Evolutionary conservation across 92 coral and sea anemone genomes (phyloP).

Genomic region (Bergia sp.): DNA sequence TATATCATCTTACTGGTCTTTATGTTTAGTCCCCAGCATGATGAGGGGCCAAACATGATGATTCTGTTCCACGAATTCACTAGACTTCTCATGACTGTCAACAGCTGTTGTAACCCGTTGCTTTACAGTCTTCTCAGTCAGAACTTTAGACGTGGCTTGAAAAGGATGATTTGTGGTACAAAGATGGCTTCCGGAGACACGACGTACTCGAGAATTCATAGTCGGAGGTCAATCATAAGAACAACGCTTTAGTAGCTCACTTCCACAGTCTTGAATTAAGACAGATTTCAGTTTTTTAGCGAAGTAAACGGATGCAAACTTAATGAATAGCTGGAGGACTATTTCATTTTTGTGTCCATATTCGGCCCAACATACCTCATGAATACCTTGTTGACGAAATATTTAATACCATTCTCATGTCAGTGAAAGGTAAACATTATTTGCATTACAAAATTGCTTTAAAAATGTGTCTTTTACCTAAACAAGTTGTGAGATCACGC

Average conservation of each 20-base stretch:
- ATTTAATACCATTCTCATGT: not conserved
- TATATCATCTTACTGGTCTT: conserved; percentile 34
- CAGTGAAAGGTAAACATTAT: not conserved
- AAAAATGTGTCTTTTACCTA: not conserved
- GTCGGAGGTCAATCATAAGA: not conserved
- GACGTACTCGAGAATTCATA: not conserved
- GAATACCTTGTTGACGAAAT: not conserved
- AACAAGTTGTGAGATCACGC: too few species aligned
- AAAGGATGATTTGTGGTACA: conserved; percentile 2
- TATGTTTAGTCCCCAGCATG: conserved; percentile 8
- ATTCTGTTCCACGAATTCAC: conserved; percentile 50
- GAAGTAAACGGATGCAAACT: too few species aligned
- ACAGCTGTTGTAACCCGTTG: conserved; percentile 61
- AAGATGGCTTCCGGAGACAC: not conserved
- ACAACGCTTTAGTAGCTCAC: not conserved
- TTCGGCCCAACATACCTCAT: not conserved
- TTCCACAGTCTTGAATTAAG: not conserved
- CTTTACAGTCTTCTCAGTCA: conserved; percentile 57
- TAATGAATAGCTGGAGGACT: too few species aligned
- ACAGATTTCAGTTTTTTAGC: not conserved
- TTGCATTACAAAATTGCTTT: not conserved
- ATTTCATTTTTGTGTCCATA: not conserved
- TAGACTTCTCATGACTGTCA: conserved; percentile 54
- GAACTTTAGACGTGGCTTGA: conserved; percentile 47
- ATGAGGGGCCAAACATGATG: conserved; percentile 37